Conservation (phyloP, 2,113 vertebrate genomes). For the Lasiurus cinereus region DNA sequence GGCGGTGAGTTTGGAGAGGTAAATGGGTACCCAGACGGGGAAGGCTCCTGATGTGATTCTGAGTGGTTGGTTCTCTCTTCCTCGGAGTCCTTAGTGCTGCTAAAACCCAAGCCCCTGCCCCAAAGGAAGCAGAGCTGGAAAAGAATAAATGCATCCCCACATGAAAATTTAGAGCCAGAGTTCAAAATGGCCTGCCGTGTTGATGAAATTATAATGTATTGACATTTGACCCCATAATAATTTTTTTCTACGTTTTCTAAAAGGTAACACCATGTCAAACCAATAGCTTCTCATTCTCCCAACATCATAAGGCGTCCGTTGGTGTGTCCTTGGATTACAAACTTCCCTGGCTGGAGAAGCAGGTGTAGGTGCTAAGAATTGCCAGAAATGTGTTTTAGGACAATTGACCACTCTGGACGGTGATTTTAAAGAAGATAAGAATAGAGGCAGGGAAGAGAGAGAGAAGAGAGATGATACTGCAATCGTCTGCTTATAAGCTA, state of each 20-base stretch:
- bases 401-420: neutral
- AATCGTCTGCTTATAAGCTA: neutral
- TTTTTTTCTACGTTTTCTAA: constrained; percentile 6
- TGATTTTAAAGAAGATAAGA: constrained; percentile 36
- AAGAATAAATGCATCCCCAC: neutral
- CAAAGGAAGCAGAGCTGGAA: neutral
- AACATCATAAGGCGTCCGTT: neutral
- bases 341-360: neutral
- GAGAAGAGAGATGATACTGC: neutral
- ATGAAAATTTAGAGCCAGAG: neutral
- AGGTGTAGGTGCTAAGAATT: neutral
- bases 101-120: neutral
- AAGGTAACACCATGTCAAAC: neutral
- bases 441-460: neutral
- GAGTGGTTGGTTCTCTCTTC: neutral
- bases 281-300: neutral
- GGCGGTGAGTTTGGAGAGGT: neutral
- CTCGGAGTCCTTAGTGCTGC: neutral
- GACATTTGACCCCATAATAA: neutral
- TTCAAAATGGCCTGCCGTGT: neutral
- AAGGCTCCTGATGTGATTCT: neutral
- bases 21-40: neutral
- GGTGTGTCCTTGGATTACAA: neutral
- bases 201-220: neutral
- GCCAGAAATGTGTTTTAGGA: neutral